These are phyloP conservation scores for Solen grandis DNA, from an alignment of 1,140 invertebrate species.

Conservation along the genomic window DNA sequence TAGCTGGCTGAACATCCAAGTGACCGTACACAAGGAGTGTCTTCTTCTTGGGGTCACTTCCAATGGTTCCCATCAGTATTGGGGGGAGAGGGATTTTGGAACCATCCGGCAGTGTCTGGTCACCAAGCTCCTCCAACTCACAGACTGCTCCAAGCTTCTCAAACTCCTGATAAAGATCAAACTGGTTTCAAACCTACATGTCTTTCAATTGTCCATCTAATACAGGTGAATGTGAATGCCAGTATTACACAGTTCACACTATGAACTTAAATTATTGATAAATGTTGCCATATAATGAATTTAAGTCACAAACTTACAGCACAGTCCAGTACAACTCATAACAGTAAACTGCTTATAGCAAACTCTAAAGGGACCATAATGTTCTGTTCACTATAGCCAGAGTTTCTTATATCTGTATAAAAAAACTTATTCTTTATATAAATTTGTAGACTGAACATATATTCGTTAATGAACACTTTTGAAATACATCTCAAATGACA, in stretches of 20 bases:
- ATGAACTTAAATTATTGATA: background rate
- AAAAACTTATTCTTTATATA: no score
- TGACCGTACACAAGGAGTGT: conserved; percentile 98
- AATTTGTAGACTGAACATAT: no score
- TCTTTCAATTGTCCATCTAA: background rate
- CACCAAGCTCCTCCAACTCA: conserved; percentile 91
- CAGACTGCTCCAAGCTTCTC: conserved; percentile 88
- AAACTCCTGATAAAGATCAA: conserved; percentile 82
- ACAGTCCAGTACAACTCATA: no score
- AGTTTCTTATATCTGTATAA: no score
- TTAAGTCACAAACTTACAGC: no score
- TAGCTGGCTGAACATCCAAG: conserved; percentile 98
- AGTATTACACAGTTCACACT: background rate
- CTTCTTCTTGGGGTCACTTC: conserved; percentile 91
- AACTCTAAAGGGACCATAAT: no score
- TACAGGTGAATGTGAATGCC: background rate
- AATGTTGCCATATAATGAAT: background rate
- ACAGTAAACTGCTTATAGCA: no score
- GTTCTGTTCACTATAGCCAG: no score
- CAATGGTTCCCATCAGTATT: conserved; percentile 91
- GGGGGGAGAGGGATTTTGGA: conserved; percentile 90
- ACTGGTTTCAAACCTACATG: no score
- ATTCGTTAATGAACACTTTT: no score
- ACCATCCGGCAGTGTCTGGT: conserved; percentile 87
- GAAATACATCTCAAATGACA: no score